Conservation (phyloP, 2,888 invertebrate genomes). For the Tenthredo livida region DNA sequence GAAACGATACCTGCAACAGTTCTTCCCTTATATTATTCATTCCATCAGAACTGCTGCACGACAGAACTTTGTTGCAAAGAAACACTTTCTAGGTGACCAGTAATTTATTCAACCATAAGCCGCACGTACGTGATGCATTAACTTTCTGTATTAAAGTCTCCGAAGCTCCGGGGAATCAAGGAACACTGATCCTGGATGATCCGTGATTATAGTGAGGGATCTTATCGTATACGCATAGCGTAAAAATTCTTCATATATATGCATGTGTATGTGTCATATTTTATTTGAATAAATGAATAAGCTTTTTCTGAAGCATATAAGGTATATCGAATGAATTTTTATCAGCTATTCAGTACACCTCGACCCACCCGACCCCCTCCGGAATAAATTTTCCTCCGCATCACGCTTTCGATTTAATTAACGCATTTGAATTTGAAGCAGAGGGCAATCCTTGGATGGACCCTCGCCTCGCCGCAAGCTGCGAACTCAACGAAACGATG, state of each 20-base stretch:
- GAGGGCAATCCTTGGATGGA: neutral
- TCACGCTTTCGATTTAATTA: conserved; percentile 26
- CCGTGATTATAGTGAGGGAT: neutral
- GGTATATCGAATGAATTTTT: conserved; percentile 16
- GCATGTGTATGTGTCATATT: no score
- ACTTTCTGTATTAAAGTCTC: neutral
- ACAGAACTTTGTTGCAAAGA: neutral
- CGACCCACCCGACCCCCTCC: neutral
- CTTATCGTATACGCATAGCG: neutral
- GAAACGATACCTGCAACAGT: neutral
- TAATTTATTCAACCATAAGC: neutral
- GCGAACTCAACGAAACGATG: neutral
- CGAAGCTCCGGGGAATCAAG: neutral
- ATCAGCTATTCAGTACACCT: neutral
- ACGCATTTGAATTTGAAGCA: conserved; percentile 17
- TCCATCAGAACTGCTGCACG: neutral
- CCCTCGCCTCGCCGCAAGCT: conserved; percentile 1
- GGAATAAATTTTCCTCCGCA: conserved; percentile 7
- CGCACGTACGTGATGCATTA: neutral
- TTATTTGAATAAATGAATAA: neutral
- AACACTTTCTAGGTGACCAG: neutral
- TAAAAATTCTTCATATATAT: neutral
- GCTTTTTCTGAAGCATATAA: neutral
- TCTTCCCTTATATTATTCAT: neutral
- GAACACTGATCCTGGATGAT: conserved; percentile 4